Evolutionary conservation across 1,140 invertebrate species (phyloP), one percentile per base, ranked within the genome.

Genomic region (Zelostemma sp.): DNA sequence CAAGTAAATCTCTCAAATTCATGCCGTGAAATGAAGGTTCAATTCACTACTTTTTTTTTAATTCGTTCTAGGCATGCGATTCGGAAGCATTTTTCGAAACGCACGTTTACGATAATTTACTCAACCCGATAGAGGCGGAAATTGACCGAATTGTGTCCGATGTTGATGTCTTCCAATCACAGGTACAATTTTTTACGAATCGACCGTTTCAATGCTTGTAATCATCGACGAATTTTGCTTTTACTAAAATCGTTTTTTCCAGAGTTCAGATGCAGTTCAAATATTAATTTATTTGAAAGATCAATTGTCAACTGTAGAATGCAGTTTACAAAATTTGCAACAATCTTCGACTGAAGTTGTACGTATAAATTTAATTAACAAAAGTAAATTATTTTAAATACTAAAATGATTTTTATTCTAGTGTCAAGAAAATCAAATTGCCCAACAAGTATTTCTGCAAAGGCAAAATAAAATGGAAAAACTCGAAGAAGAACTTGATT

Each of bases 401-500:
- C 61, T 46, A 14, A 1, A 38, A 67, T 19, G 47, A 47, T 55
- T 21, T 6, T 49, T 60, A 14, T 56, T 68, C 41, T 28, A 85
- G 83, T 40, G 83, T 8, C 49, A 68, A 35, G 72, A 79, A 43
- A 80, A 81, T 53, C 66, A 74, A 53, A 31, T 47, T 3, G 56
- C 73, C 3, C 72, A 83, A 53, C 74, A 74, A 6, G 66, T 63
- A 9, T 79, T 79, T 35, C 51, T 56, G 1, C 72, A 84, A 55
- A 72, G 64, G 11, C 65, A 73, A 33, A 54, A 76, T 47, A 75
- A 64, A 33, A 56, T 86, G 3, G 65, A 77, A 47, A 82, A 79
- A 54, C 57, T 82, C n/a, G 79, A 86, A 61, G 70, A 63, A 40
- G 78, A 86, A 74, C 15, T 85, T 14, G 82, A 86, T 66, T 68